A percentile compares a stretch with the other conserved stretches of the same genome.
Conservation (phyloP, 2,888 invertebrate species). For the Phlogophora meticulosa region DNA sequence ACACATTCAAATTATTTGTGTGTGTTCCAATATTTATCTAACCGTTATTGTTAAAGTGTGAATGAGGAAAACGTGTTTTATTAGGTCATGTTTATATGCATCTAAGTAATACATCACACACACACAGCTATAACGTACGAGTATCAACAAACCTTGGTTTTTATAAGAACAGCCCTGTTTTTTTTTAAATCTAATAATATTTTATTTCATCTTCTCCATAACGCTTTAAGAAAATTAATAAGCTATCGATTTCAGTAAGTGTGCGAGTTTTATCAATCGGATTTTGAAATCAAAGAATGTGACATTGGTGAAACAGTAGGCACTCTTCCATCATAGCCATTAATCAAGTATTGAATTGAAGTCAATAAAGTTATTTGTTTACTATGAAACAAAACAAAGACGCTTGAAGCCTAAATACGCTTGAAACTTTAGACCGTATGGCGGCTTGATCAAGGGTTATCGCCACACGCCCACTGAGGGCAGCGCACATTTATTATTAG, state of each 20-base stretch:
- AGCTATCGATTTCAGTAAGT: background rate
- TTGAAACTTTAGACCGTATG: constrained; percentile 78
- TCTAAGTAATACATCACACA: background rate
- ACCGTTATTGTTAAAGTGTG: background rate
- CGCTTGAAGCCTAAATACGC: constrained; percentile 57
- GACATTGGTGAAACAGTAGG: too few relatives aligned
- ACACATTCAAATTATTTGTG: background rate
- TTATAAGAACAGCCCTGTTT: too few relatives aligned
- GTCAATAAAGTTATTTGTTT: constrained; percentile 47
- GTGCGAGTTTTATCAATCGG: background rate
- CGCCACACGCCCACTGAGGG: constrained; percentile 73
- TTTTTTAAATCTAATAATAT: background rate
- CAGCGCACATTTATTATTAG: constrained; percentile 72
- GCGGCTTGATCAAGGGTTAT: constrained; percentile 85
- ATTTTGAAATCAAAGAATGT: background rate
- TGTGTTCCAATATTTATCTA: background rate
- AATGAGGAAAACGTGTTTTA: constrained; percentile 17
- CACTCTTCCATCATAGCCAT: background rate
- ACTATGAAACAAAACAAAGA: constrained; percentile 59
- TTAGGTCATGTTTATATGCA: constrained; percentile 15
- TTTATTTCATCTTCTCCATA: background rate
- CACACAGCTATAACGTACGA: background rate
- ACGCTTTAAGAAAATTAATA: background rate
- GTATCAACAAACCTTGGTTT: background rate
- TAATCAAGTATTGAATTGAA: background rate